Evolutionary conservation across 2,113 vertebrate species (phyloP).

Genomic region (Sylvicapra grimmia): DNA sequence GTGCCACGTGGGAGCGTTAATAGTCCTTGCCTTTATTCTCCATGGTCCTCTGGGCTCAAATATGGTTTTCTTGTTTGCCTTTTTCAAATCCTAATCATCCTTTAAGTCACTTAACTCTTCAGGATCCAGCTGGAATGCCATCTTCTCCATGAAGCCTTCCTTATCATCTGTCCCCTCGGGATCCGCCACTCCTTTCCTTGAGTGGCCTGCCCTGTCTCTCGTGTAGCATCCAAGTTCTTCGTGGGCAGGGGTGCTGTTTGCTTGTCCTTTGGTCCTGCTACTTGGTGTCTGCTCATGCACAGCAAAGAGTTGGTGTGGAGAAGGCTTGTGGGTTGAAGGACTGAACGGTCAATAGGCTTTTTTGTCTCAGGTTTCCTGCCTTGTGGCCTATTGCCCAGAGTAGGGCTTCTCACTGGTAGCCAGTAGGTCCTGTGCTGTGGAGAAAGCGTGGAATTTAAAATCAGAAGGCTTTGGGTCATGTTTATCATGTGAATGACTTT

Average conservation of each 20-base stretch:
- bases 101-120: background rate
- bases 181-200: background rate
- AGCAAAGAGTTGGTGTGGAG: background rate
- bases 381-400: background rate
- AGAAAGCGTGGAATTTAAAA: background rate
- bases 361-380: background rate
- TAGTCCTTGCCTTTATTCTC: background rate
- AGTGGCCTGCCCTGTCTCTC: background rate
- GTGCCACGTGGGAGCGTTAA: background rate
- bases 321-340: background rate
- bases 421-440: background rate
- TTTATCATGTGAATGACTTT: background rate
- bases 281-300: too few relatives aligned
- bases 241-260: background rate
- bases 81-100: background rate
- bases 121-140: background rate
- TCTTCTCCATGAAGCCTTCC: background rate
- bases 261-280: background rate
- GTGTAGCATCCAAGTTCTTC: too few relatives aligned
- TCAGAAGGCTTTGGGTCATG: background rate
- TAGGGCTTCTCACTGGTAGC: background rate
- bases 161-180: background rate
- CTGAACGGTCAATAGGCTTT: too few relatives aligned
- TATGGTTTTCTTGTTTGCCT: background rate
- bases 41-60: background rate